These are phyloP conservation scores for Salvelinus sp. DNA, from an alignment of 2,113 vertebrate genomes.

Conservation along the genomic window DNA sequence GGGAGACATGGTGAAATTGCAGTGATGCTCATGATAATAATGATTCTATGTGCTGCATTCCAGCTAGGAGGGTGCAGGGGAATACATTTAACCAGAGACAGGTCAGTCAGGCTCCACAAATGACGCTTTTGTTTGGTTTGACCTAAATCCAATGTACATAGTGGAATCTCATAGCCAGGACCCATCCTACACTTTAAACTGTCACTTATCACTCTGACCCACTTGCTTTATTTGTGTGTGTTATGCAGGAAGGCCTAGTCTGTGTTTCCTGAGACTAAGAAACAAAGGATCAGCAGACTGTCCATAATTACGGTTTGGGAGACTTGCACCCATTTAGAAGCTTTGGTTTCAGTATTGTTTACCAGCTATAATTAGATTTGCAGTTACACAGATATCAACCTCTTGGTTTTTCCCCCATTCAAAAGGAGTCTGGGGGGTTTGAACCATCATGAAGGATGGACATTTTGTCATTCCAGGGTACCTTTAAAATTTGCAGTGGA, in stretches of 20 bases:
- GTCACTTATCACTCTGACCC: conserved; percentile 46
- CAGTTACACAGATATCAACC: background rate
- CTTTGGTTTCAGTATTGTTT: background rate
- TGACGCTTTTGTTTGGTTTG: conserved; percentile 56
- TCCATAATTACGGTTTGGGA: conserved; percentile 65
- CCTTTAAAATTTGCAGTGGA: background rate
- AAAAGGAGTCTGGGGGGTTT: too few relatives aligned
- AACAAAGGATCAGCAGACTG: conserved; percentile 70
- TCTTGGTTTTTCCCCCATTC: too few relatives aligned
- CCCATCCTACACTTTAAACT: conserved; percentile 45
- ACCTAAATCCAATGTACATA: conserved; percentile 65
- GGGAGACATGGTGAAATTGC: conserved; percentile 64
- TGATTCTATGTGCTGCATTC: conserved; percentile 61
- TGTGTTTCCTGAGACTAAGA: conserved; percentile 74
- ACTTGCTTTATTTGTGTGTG: conserved; percentile 61
- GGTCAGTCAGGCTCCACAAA: conserved; percentile 46
- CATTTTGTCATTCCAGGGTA: too few relatives aligned
- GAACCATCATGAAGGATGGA: too few relatives aligned
- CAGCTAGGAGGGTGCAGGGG: conserved; percentile 50
- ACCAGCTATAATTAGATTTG: too few relatives aligned
- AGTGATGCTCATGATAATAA: conserved; percentile 55
- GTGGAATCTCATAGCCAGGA: conserved; percentile 60
- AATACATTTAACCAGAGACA: conserved; percentile 56
- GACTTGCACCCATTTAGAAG: conserved; percentile 40
- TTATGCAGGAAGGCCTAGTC: conserved; percentile 64